Conservation (phyloP, 2,888 invertebrate species). For the Hydraecia micacea region DNA sequence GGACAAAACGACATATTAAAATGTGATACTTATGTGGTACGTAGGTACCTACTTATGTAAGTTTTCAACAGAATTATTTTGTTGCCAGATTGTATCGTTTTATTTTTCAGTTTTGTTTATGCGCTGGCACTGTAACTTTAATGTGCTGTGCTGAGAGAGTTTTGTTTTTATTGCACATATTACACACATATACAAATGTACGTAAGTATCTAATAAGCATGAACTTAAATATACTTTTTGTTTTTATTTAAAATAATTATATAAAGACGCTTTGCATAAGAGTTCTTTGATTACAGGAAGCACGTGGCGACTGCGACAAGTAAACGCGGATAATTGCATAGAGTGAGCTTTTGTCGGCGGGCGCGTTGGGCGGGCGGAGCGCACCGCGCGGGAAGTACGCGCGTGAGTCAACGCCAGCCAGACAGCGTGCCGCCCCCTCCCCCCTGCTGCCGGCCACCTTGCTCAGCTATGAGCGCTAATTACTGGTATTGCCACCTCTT, state of each 20-base stretch:
- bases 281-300: constrained; percentile 12
- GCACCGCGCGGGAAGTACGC: constrained; percentile 68
- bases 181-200: not conserved
- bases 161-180: constrained; percentile 1
- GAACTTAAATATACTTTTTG: no score
- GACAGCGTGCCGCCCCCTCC: constrained; percentile 75
- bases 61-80: constrained; percentile 33
- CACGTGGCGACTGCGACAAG: constrained; percentile 32
- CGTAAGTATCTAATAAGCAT: not conserved
- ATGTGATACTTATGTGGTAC: no score
- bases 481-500: constrained; percentile 57
- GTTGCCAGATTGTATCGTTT: constrained; percentile 24
- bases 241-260: not conserved
- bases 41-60: constrained; percentile 10
- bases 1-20: constrained; percentile 60
- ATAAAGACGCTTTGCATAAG: not conserved
- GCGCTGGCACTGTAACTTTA: not conserved
- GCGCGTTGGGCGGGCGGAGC: constrained; percentile 59
- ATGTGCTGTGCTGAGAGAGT: constrained; percentile 1
- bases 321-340: constrained; percentile 41
- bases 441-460: constrained; percentile 31
- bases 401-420: constrained; percentile 76
- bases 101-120: constrained; percentile 22
- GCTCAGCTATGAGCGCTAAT: constrained; percentile 53
- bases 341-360: constrained; percentile 31